Conservation (phyloP, 2,797 vertebrate genomes). For the Natrix natrix region DNA sequence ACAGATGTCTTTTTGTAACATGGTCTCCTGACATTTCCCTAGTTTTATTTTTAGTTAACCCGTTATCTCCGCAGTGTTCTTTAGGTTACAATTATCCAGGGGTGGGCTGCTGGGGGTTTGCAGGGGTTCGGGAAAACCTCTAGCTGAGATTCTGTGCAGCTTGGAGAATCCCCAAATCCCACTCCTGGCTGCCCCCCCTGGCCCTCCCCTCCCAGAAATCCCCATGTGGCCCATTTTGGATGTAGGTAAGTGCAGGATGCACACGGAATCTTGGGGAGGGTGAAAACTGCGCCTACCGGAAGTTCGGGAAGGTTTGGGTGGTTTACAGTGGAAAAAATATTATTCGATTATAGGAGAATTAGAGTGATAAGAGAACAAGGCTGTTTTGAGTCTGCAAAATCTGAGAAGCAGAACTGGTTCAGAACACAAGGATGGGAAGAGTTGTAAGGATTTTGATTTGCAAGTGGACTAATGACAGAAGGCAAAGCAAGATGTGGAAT, state of each 20-base stretch:
- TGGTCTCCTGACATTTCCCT: background rate
- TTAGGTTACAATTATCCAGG: no score
- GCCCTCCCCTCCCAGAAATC: no score
- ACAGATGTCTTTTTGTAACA: background rate
- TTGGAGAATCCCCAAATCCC: no score
- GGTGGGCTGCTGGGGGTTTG: no score
- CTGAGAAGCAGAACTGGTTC: rapidly evolving
- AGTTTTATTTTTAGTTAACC: background rate
- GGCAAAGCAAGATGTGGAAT: background rate
- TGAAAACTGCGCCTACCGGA: no score
- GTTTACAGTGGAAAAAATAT: background rate
- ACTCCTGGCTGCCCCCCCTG: no score
- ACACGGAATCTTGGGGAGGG: no score
- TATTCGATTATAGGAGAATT: background rate
- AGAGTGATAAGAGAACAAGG: background rate
- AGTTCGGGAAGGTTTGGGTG: no score
- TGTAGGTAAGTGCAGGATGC: no score
- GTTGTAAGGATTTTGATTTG: background rate
- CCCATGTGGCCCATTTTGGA: no score
- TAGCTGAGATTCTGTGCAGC: no score
- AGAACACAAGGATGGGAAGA: rapidly evolving
- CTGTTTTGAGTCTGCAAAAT: rapidly evolving
- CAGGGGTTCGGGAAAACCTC: no score
- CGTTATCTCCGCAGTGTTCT: background rate
- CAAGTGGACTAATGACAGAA: background rate